A percentile compares a stretch with the other conserved stretches of the same genome.
phyloP scores from a whole-genome alignment of 2,113 vertebrate species.

The Ophthalmolycus amberensis region DNA sequence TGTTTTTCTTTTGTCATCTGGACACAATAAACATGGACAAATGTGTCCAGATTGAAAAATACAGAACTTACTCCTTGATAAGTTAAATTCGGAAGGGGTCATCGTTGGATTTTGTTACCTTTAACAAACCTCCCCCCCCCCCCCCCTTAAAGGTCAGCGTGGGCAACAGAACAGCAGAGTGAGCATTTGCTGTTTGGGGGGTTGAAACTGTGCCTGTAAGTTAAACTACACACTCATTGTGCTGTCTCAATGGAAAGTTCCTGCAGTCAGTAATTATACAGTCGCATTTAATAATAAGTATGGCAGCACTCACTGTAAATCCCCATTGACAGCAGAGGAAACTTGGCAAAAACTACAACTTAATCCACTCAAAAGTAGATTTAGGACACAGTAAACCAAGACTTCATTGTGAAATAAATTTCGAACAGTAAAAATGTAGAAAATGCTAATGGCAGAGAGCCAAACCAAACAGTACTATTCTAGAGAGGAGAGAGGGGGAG shows the following conservation, averaged over 20 bases:
- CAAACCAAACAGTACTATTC: neutral
- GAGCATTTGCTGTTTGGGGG: neutral
- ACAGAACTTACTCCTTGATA: neutral
- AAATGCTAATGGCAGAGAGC: conserved; percentile 3
- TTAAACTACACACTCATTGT: neutral
- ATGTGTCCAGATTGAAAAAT: neutral
- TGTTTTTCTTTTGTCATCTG: neutral
- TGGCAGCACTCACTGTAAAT: conserved; percentile 7
- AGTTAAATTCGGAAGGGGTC: neutral
- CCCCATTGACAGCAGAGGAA: neutral
- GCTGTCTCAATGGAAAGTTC: conserved; percentile 13
- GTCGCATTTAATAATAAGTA: conserved; percentile 4
- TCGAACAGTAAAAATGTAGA: neutral
- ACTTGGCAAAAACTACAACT: conserved; percentile 29
- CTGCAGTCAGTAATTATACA: neutral
- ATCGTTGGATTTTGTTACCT: neutral
- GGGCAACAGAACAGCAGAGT: neutral
- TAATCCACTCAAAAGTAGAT: conserved; percentile 21
- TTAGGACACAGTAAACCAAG: neutral
- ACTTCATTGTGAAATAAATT: conserved; percentile 11
- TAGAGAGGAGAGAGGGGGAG: neutral
- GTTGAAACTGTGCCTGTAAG: neutral
- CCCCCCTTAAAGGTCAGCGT: too few relatives aligned
- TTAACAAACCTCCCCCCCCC: too few relatives aligned
- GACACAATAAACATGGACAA: neutral